phyloP scores from a whole-genome alignment of 2,797 vertebrate genomes.

The Poecilia velifera region DNA sequence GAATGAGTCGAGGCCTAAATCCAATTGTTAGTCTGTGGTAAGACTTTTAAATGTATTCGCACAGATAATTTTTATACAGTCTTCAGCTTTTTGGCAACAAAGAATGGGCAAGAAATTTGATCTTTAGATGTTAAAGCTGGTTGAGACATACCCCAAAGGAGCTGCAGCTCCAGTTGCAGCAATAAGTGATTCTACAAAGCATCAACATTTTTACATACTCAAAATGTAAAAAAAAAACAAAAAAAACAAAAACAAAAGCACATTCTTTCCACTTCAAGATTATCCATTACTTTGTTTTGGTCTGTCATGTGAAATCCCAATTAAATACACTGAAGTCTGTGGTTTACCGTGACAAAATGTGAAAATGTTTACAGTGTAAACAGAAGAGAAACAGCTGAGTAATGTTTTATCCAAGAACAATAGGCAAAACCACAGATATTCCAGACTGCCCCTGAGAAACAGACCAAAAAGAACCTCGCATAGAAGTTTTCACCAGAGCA shows the following conservation, averaged over 20 bases:
- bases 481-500: slow-evolving; percentile 48
- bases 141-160: neutral
- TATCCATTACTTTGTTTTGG: neutral
- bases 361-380: neutral
- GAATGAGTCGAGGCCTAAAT: neutral
- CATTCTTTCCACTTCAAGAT: neutral
- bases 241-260: neutral
- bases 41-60: neutral
- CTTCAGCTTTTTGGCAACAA: neutral
- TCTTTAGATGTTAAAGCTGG: neutral
- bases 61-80: neutral
- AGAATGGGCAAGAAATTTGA: neutral
- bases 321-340: neutral
- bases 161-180: neutral
- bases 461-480: slow-evolving; percentile 42
- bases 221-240: neutral
- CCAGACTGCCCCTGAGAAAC: slow-evolving; percentile 38
- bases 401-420: slow-evolving; percentile 67
- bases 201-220: neutral
- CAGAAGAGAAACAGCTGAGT: slow-evolving; percentile 57
- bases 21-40: neutral
- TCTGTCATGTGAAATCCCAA: neutral
- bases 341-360: neutral
- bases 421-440: slow-evolving; percentile 56
- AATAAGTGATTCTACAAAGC: neutral